Conservation (phyloP, 1,140 invertebrate genomes). For the Lepidotrigona ventralis region DNA sequence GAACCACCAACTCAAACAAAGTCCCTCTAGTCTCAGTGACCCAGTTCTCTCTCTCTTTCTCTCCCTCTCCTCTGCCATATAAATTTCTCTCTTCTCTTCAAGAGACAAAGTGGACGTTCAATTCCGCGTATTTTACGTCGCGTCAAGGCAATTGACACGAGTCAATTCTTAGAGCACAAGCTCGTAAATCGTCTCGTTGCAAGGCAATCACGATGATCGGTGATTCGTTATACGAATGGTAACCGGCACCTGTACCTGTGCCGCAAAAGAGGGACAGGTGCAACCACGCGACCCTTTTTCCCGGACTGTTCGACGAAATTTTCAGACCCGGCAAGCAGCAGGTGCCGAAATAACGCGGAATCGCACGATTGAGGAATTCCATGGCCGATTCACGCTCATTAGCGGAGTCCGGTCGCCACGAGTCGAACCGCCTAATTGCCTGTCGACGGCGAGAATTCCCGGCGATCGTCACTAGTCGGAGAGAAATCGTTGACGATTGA, state of each 20-base stretch:
- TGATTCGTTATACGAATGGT: conserved; percentile 36
- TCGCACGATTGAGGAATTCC: conserved; percentile 3
- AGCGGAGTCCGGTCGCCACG: background rate
- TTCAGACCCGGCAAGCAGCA: conserved; percentile 36
- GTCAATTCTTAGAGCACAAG: background rate
- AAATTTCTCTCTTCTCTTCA: background rate
- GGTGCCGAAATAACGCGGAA: conserved; percentile 32
- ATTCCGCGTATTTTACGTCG: background rate
- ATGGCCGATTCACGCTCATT: background rate
- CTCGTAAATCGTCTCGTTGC: conserved; percentile 26
- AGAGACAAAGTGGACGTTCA: background rate
- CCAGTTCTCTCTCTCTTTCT: background rate
- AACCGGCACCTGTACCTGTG: conserved; percentile 33
- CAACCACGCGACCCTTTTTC: conserved; percentile 60
- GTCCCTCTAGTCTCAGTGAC: background rate
- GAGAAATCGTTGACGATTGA: background rate
- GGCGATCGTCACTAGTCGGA: background rate
- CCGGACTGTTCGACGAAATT: conserved; percentile 47
- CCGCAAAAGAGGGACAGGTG: conserved; percentile 27
- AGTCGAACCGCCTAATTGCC: background rate
- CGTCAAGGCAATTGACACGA: background rate
- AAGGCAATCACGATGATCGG: conserved; percentile 17
- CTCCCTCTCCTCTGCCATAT: background rate
- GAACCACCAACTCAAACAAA: background rate
- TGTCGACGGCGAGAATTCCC: background rate